These are phyloP conservation scores for Drepana arcuata DNA, from an alignment of 1,140 invertebrate genomes.

Conservation along the genomic window DNA sequence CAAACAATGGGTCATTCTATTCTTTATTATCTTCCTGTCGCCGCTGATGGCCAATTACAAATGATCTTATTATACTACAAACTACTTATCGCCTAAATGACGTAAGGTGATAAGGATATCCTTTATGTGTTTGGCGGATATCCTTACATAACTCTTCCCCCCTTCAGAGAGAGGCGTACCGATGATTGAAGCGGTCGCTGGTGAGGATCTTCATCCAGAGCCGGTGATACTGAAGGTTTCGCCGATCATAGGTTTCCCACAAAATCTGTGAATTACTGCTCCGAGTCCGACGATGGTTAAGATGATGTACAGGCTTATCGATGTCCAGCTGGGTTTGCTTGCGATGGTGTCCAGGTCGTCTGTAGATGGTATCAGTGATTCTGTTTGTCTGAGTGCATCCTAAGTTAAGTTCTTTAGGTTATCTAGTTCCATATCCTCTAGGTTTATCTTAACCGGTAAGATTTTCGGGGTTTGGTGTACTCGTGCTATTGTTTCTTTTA, in stretches of 20 bases:
- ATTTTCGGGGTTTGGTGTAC: conserved; percentile 2
- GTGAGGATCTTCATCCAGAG: not conserved
- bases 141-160: conserved; percentile 4
- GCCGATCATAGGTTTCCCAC: conserved; percentile 6
- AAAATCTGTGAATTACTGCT: not conserved
- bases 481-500: conserved; percentile 6
- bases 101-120: too few species aligned
- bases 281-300: not conserved
- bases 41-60: too few species aligned
- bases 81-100: too few species aligned
- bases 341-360: not conserved
- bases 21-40: too few species aligned
- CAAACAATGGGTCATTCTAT: too few species aligned
- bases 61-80: too few species aligned
- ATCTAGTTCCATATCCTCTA: conserved; percentile 1
- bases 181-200: not conserved
- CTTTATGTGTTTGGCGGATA: too few species aligned
- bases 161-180: conserved; percentile 3
- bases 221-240: not conserved
- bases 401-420: too few species aligned
- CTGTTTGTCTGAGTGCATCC: not conserved
- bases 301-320: conserved; percentile 1
- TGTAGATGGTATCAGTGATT: not conserved
- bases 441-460: not conserved
- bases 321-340: conserved; percentile 5